Evolutionary conservation across 1,140 invertebrate genomes (phyloP), one percentile per base, ranked within the genome.

Genomic region (Triops cancriformis): DNA sequence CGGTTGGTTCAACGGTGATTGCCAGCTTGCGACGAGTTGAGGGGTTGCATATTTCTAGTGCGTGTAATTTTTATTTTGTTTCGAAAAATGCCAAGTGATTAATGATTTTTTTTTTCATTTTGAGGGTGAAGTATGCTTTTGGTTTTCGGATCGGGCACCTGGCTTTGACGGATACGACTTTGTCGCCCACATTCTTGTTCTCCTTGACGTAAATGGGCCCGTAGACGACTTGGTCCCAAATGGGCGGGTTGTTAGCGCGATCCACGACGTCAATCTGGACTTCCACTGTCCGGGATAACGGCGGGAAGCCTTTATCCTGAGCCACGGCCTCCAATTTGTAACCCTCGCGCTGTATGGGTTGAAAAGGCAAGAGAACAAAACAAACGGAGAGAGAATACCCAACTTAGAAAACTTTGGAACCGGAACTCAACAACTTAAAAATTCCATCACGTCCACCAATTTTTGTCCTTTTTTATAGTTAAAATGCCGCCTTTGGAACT

Each of bases 191-290:
- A 87, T 94, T 91, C 88, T 94, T 91, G 89, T 96, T 96, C 90
- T 98, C 95, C 90, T 94, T 94, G 88, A 96, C 93, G 91, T 91
- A 94, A 90, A 96, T 94, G 83, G 95, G 95, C 84, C 94, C 94
- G 89, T 97, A 98, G 85, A 94, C 91, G 84, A 91, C 90, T 89
- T 96, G 92, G 88, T 96, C 94, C 95, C 95, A 98, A 85, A 97
- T 92, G 86, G 95, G 95, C 85, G 95, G 94, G 89, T 97, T 97
- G 91, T 96, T 97, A 82, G 93, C 93, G 86, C 95, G 92, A 89
- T 97, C 94, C 88, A 97, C 95, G 88, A 97, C 94, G 89, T 97
- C 95, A 89, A 97, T 96, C 87, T 95, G 92, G 87, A 97, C 94
- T 88, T 96, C 95, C 87, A 97, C 95, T 85, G 93, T 93, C 88